Conservation (phyloP, 2,888 invertebrate genomes). For the Lamellibrachia columna region DNA sequence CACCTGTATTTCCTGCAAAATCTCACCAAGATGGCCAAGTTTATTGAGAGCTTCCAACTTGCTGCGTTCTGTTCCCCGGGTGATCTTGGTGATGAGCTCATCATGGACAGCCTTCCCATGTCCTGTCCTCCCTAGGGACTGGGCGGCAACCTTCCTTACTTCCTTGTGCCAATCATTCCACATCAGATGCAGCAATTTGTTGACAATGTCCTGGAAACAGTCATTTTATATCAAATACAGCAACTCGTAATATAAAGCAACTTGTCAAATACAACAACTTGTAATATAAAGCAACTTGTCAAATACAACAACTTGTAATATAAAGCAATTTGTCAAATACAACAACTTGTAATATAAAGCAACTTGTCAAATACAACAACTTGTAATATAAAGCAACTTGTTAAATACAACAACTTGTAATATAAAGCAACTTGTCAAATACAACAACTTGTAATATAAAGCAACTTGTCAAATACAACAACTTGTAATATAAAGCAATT, state of each 20-base stretch:
- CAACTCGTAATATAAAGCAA: slow-evolving; percentile 55
- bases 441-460: slow-evolving; percentile 51
- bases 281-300: slow-evolving; percentile 63
- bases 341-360: slow-evolving; percentile 56
- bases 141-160: slow-evolving; percentile 62
- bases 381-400: slow-evolving; percentile 50
- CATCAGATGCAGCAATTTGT: slow-evolving; percentile 63
- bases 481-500: slow-evolving; percentile 55
- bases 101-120: slow-evolving; percentile 63
- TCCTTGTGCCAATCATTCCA: slow-evolving; percentile 65
- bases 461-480: slow-evolving; percentile 42
- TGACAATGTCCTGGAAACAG: slow-evolving; percentile 58
- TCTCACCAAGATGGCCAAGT: slow-evolving; percentile 62
- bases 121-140: slow-evolving; percentile 64
- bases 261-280: slow-evolving; percentile 61
- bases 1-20: not conserved
- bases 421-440: slow-evolving; percentile 52
- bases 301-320: slow-evolving; percentile 61
- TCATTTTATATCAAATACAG: slow-evolving; percentile 65
- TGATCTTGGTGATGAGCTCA: slow-evolving; percentile 54
- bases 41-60: slow-evolving; percentile 63
- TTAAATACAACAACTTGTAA: slow-evolving; percentile 53
- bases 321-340: slow-evolving; percentile 31
- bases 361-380: slow-evolving; percentile 43
- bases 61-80: slow-evolving; percentile 49